Percentiles rank a stretch among this genome's conserved stretches.
These are phyloP conservation scores for Cephalopterus ornatus DNA, from an alignment of 2,113 vertebrate genomes.

Conservation along the genomic window DNA sequence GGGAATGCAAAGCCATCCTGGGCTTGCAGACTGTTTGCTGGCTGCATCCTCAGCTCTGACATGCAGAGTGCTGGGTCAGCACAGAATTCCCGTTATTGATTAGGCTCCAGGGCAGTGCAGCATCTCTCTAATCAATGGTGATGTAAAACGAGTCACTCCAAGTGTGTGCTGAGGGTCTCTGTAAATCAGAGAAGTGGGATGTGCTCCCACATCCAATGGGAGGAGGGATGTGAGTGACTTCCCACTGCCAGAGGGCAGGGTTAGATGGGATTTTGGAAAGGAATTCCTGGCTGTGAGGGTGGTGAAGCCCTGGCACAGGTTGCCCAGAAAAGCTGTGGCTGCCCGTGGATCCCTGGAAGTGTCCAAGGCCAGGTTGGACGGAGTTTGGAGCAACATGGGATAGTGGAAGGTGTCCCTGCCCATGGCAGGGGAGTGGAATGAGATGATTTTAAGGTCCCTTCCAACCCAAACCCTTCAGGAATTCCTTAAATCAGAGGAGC, in stretches of 20 bases:
- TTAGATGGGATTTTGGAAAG: neutral
- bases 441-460: neutral
- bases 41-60: neutral
- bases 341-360: neutral
- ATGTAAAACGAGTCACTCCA: neutral
- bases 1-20: neutral
- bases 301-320: accelerated
- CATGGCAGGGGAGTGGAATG: accelerated
- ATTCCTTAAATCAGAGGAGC: neutral
- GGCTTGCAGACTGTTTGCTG: neutral
- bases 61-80: neutral
- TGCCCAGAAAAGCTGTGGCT: neutral
- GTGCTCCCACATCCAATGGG: neutral
- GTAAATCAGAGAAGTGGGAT: neutral
- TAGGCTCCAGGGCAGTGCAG: neutral
- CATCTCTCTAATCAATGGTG: neutral
- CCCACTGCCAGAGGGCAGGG: neutral
- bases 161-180: neutral
- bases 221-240: neutral
- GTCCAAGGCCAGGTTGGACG: accelerated
- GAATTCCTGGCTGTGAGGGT: accelerated
- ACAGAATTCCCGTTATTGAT: neutral
- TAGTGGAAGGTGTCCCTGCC: accelerated
- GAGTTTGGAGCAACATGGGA: neutral
- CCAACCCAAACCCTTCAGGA: neutral